phyloP scores from a whole-genome alignment of 2,113 vertebrate species.

The Heteronetta atricapilla region DNA sequence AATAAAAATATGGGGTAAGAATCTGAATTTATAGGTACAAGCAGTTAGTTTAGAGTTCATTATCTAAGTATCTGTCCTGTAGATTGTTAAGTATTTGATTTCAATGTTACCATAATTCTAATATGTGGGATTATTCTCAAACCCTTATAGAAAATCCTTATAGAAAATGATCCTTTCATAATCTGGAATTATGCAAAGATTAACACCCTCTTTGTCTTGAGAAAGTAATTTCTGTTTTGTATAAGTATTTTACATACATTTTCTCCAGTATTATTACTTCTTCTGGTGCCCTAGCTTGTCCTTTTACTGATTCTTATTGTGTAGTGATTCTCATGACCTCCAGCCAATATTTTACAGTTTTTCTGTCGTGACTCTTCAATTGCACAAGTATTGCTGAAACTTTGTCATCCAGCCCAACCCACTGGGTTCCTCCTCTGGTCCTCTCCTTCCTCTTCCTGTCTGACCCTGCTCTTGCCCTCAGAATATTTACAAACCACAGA shows the following conservation, averaged over 20 bases:
- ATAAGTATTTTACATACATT: neutral
- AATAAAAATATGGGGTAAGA: neutral
- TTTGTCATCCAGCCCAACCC: neutral
- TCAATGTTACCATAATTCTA: neutral
- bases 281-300: neutral
- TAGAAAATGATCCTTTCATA: neutral
- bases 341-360: neutral
- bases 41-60: slow-evolving; percentile 12
- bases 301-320: neutral
- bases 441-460: neutral
- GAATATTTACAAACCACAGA: neutral
- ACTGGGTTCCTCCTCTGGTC: neutral
- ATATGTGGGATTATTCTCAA: neutral
- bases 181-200: neutral
- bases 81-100: neutral
- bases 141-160: neutral
- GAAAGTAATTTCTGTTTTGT: neutral
- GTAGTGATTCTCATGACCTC: accelerated
- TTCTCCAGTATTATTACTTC: neutral
- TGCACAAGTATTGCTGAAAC: neutral
- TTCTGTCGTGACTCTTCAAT: neutral
- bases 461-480: neutral
- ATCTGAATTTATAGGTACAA: neutral
- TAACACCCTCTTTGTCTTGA: neutral
- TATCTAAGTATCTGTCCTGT: neutral